These are phyloP conservation scores for Peromyscus californicus DNA, from an alignment of 2,113 vertebrate species.

Conservation along the genomic window DNA sequence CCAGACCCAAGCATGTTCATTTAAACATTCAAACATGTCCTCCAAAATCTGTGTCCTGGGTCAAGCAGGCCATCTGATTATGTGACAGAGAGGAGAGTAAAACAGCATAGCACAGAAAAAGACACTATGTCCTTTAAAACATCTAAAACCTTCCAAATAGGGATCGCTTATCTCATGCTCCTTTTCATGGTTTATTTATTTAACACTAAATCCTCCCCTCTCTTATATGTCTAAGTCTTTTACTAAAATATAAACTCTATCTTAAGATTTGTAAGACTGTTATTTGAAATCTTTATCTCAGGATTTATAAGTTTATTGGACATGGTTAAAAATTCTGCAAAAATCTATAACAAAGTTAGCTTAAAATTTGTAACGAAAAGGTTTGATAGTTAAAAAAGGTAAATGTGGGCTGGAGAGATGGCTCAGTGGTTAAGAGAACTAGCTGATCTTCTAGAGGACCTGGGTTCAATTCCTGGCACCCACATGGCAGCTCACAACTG, in stretches of 20 bases:
- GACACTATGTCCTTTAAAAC: background rate
- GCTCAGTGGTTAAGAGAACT: too few relatives aligned
- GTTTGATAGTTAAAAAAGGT: background rate
- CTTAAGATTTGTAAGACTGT: background rate
- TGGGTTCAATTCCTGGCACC: too few relatives aligned
- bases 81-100: background rate
- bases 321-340: background rate
- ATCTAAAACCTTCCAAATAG: background rate
- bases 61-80: background rate
- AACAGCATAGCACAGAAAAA: too few relatives aligned
- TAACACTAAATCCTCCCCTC: background rate
- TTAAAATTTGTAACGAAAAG: background rate
- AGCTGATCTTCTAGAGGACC: too few relatives aligned
- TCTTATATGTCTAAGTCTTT: background rate
- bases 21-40: too few relatives aligned
- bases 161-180: background rate
- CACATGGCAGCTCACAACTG: too few relatives aligned
- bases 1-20: too few relatives aligned
- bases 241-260: background rate
- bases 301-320: background rate
- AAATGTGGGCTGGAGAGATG: too few relatives aligned
- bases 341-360: background rate
- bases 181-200: background rate
- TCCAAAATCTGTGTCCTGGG: too few relatives aligned
- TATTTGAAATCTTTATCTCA: background rate